A percentile compares a stretch with the other conserved stretches of the same genome.
These are phyloP conservation scores for Pemphredon lugubris DNA, from an alignment of 2,888 invertebrate species.

Conservation along the genomic window DNA sequence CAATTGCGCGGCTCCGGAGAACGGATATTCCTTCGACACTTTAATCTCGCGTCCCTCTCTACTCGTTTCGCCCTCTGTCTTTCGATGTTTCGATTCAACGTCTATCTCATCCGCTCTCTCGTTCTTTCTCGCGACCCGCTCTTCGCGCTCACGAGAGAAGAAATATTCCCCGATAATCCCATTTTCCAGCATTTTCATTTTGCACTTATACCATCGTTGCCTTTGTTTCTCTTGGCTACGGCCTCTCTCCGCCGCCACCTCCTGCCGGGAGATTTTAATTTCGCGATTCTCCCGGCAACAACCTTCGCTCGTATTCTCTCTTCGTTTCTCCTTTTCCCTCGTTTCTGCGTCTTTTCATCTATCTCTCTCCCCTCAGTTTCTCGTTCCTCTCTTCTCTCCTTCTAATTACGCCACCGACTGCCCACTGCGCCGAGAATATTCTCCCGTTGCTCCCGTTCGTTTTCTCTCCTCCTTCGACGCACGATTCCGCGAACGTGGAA, in stretches of 20 bases:
- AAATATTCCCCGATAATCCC: slow-evolving; percentile 59
- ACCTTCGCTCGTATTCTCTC: no score
- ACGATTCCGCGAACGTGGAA: no score
- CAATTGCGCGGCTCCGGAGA: no score
- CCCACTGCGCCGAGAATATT: no score
- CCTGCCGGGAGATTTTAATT: slow-evolving; percentile 26
- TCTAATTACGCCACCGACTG: no score
- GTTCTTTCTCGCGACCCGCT: not conserved
- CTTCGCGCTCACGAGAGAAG: slow-evolving; percentile 3
- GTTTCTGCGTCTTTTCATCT: no score
- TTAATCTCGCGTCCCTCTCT: not conserved
- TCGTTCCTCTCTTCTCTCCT: no score
- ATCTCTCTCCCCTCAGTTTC: no score
- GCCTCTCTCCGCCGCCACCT: slow-evolving; percentile 18
- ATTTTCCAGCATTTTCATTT: slow-evolving; percentile 55
- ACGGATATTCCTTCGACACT: slow-evolving; percentile 31
- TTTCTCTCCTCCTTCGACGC: no score
- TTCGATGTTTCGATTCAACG: no score
- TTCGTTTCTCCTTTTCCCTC: not conserved
- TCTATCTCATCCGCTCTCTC: not conserved
- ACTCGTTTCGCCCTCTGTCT: no score
- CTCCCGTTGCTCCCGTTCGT: no score
- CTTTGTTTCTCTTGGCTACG: slow-evolving; percentile 30
- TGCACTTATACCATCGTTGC: slow-evolving; percentile 17
- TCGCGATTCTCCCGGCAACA: slow-evolving; percentile 11